Evolutionary conservation across 1,140 invertebrate genomes (phyloP), one percentile per base, ranked within the genome.

Genomic region (Euura saliciscinereae): DNA sequence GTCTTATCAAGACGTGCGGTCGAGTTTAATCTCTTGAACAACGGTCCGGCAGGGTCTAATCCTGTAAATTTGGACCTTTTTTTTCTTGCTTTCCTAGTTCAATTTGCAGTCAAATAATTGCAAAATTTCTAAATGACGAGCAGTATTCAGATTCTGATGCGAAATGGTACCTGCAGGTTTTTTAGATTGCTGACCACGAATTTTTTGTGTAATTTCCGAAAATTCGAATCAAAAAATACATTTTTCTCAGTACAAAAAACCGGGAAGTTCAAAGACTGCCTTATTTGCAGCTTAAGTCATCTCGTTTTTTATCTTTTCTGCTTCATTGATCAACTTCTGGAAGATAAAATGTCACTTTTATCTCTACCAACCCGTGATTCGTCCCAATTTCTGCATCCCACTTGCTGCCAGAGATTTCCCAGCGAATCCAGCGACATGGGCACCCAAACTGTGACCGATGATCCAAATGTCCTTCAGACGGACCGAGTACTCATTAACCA

Each of bases 1-100:
- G 85, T 88, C 68, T 85, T 85, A 78, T 93, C 92, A 1, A 95
- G 79, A 5, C 93, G 87, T 44, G 89, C 88, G 67, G 86, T 82
- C 68, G 85, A 85, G 70, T 88, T 87, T 68, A 84, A 81, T 43
- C 86, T 68, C 0, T 83, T 84, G 75, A 89, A 90, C 0, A 88
- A 75, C 1, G 89, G 89, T 42, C 86, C 76, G 0, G 90, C 89
- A 44, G 90, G 90, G 76, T 91, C 90, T 45, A 91, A 77, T 43
- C 89, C 89, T 80, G 80, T 80, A 44, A 84, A 59, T 83, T 44
- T n/a, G 2, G 5, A 11, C 10, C 28, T 59, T 59, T n/a, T 59
- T 6, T 11, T n/a, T 59, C 51, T 11, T 3, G 13, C 28, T 28
- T 28, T 28, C 28, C 28, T 28, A 28, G 28, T 28, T 28, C 28